Evolutionary conservation across 1,140 invertebrate species (phyloP), one percentile per base, ranked within the genome.

Genomic region (Drosophila azteca): DNA sequence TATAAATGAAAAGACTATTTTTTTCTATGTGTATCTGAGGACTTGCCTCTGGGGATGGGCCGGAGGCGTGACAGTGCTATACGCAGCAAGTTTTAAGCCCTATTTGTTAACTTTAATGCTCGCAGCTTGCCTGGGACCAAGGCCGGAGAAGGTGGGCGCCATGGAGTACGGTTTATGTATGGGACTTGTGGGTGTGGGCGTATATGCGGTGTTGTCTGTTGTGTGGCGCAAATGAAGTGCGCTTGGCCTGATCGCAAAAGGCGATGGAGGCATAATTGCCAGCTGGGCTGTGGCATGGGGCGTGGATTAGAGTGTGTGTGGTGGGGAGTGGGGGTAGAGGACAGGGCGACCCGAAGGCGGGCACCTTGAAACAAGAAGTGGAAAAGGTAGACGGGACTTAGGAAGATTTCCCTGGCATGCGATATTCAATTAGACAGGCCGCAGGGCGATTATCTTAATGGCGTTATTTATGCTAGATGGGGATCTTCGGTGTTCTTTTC

Each of bases 21-120:
- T 35, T 11, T 13, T 11, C 11, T 9, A 3, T 39, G 35, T 39
- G 35, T 39, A 13, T 13, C 35, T 13, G 35, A 3, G 31, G 35
- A 11, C 35, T 39, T 39, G 11, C 11, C 9, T 35, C 31, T 9
- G 9, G 31, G 31, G 31, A 31, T 31, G 2, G 0, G 31, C 1
- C 2, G 61, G 20, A 48, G 69, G 62, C 61, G 60, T 60, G 55
- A 31, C 57, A 39, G 22, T 39, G 60, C 35, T 55, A 66, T 62
- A 84, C 60, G 60, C 75, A 79, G 72, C 67, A 82, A 77, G 75
- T 88, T 88, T 88, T 88, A 87, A 87, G 71, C 83, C 68, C 72
- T 88, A 73, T 87, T 87, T 87, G 83, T 87, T 88, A 79, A 67
- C 61, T 83, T 88, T 88, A 88, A 83, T 77, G 48, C 79, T 24